Base-by-base conservation (phyloP, 35 echinoderm and acorn worm species). In the Ophiothrix spiculata region DNA sequence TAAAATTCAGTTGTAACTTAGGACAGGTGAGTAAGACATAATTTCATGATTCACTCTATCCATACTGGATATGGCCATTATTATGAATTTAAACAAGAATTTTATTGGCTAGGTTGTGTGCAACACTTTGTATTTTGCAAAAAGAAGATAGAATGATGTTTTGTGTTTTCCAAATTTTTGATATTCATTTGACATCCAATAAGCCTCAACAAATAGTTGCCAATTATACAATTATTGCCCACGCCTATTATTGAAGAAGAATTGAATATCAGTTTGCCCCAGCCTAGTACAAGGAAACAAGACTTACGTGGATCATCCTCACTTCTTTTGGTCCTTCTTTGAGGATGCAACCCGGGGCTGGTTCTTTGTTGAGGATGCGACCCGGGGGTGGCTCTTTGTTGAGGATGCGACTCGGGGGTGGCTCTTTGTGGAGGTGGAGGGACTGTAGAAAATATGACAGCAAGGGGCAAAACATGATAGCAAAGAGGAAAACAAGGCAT, bases 301-400 rank as follows among this genome's bases (percentile, higher is more conserved):
- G 16, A 69, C 60, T 69, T 69, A 69, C 60, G 60, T 69, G 60
- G 60, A 25, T 69, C 60, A 69, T 69, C 60, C 60, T 69, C 60
- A n/a, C 60, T 69, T 15, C 60, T 15, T 69, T 28, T 6, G 3
- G 16, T 69, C 23, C 60, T 69, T n/a, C n/a, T n/a, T n/a, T n/a
- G n/a, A n/a, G n/a, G 10, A 69, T 10, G 2, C 3, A 28, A n/a
- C 60, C 1, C 8, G 8, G 60, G 23, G 60, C 23, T 25, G 60
- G 4, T 28, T n/a, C n/a, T n/a, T n/a, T n/a, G n/a, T n/a, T n/a
- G n/a, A n/a, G n/a, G 10, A 69, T 10, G 2, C 3, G 60, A n/a
- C 60, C 1, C 8, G 8, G 60, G 23, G 60, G 3, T 25, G 60
- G 4, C 60, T n/a, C n/a, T n/a, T n/a, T n/a, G n/a, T n/a, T n/a